These are phyloP conservation scores for Aegithalos caudatus DNA, from an alignment of 2,113 vertebrate species.

Conservation along the genomic window DNA sequence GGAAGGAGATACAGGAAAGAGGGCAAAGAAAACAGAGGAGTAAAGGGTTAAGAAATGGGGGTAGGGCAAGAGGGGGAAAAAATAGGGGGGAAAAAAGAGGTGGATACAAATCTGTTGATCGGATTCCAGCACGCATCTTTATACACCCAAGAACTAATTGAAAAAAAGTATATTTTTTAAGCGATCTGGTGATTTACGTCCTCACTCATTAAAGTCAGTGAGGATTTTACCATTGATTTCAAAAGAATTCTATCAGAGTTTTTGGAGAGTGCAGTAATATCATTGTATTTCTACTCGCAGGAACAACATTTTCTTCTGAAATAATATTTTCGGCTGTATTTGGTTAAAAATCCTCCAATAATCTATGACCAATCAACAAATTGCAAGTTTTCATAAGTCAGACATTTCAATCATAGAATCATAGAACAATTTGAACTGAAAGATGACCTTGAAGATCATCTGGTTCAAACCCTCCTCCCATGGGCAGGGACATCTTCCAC, in stretches of 20 bases:
- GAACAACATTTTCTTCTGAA: neutral
- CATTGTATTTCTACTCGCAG: neutral
- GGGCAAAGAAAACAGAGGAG: accelerated
- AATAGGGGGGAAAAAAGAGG: neutral
- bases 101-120: neutral
- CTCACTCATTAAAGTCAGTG: neutral
- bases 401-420: neutral
- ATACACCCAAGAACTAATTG: neutral
- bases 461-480: neutral
- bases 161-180: neutral
- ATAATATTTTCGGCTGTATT: neutral
- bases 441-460: neutral
- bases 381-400: neutral
- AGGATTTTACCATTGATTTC: neutral
- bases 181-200: neutral
- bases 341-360: neutral
- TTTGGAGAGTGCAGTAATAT: neutral
- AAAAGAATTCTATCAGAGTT: neutral
- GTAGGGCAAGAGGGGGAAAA: accelerated
- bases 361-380: neutral
- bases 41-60: neutral
- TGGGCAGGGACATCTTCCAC: neutral
- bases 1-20: neutral
- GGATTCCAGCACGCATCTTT: neutral
- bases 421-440: neutral